Conservation (phyloP, 2,888 invertebrate species). For the Apoda limacodes region DNA sequence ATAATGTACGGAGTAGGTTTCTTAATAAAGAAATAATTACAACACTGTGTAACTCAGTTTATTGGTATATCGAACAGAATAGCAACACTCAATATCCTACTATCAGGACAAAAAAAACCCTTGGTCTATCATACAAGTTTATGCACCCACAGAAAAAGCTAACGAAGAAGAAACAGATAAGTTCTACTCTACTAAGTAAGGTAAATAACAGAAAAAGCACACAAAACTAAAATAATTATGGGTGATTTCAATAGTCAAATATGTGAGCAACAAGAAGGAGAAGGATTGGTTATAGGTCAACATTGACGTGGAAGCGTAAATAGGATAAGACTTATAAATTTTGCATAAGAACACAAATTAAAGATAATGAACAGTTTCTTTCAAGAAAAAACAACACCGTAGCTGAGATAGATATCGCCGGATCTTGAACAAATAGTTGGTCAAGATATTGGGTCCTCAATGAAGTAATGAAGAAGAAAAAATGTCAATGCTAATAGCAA, state of each 20-base stretch:
- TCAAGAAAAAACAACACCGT: too few species aligned
- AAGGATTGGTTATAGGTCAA: constrained; percentile 1
- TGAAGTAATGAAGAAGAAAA: too few species aligned
- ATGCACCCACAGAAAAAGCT: constrained; percentile 12
- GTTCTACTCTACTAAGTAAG: constrained; percentile 7
- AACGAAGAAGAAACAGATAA: constrained; percentile 4
- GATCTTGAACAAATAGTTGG: too few species aligned
- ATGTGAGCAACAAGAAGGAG: constrained; percentile 1
- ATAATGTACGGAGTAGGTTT: too few species aligned
- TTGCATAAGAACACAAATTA: constrained; percentile 1
- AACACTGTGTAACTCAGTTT: constrained; percentile 13
- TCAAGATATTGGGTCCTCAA: too few species aligned
- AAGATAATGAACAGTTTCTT: too few species aligned
- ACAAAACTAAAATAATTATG: constrained; percentile 6
- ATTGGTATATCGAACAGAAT: constrained; percentile 16
- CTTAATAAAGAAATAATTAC: constrained; percentile 15
- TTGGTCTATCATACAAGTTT: constrained; percentile 7
- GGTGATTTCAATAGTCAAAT: too few species aligned
- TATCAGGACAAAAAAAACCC: constrained; percentile 6
- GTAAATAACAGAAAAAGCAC: constrained; percentile 4
- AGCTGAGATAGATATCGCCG: too few species aligned
- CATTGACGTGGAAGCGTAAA: not conserved
- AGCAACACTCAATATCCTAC: constrained; percentile 10
- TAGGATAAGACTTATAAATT: not conserved
- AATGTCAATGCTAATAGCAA: too few species aligned